Conservation (phyloP, 2,113 vertebrate genomes). For the Austrofundulus limnaeus region DNA sequence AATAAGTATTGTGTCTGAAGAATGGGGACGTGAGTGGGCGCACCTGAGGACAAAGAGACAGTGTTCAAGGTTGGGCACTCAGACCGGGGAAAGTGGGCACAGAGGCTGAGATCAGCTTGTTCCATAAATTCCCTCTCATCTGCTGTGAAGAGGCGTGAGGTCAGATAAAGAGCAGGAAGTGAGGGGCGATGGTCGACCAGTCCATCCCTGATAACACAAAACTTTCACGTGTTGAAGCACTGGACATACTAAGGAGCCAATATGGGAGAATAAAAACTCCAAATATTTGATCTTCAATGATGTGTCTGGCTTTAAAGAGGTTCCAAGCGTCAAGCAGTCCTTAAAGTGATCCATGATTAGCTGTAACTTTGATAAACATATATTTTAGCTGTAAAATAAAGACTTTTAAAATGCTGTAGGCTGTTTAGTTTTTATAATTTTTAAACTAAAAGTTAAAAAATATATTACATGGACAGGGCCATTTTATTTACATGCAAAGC, state of each 20-base stretch:
- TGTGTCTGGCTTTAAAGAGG: background rate
- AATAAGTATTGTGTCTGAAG: constrained; percentile 6
- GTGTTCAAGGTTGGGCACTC: constrained; percentile 46
- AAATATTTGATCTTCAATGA: background rate
- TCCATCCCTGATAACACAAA: constrained; percentile 39
- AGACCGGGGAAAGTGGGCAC: constrained; percentile 50
- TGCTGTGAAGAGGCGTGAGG: constrained; percentile 55
- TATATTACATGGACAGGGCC: too few species aligned
- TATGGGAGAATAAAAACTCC: background rate
- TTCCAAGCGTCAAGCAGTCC: background rate
- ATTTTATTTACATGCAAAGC: too few species aligned
- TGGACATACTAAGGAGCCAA: constrained; percentile 8
- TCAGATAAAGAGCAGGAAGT: constrained; percentile 72
- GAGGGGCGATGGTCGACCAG: constrained; percentile 32
- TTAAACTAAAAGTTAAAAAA: too few species aligned
- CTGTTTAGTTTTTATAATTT: too few species aligned
- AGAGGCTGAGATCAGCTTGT: constrained; percentile 38
- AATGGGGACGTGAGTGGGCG: constrained; percentile 47
- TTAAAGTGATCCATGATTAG: too few species aligned
- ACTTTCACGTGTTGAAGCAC: constrained; percentile 30
- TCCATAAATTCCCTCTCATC: constrained; percentile 44
- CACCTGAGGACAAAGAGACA: constrained; percentile 48
- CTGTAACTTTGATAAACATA: too few species aligned
- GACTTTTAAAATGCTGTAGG: too few species aligned
- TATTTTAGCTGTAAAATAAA: too few species aligned